These are phyloP conservation scores for Neoniphon sammara DNA, from an alignment of 2,797 vertebrate species.

Conservation along the genomic window DNA sequence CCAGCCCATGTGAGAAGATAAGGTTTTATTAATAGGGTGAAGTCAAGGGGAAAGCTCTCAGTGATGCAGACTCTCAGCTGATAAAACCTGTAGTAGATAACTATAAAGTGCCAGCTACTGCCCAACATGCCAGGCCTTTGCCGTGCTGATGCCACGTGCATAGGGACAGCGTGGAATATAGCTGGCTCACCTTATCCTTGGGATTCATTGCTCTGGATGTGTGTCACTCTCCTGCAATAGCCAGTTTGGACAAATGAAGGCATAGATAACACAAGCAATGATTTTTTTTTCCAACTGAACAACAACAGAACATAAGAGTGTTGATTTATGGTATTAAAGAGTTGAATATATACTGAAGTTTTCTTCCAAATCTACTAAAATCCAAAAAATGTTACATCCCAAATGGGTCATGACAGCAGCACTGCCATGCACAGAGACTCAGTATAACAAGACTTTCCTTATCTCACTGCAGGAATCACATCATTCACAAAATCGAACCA, in stretches of 20 bases:
- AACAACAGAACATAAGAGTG: not conserved
- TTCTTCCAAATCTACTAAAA: not conserved
- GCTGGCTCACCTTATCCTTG: constrained; percentile 78
- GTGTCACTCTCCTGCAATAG: constrained; percentile 59
- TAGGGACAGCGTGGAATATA: constrained; percentile 58
- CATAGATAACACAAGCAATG: not conserved
- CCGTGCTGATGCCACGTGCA: constrained; percentile 24
- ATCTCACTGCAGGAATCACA: constrained; percentile 53
- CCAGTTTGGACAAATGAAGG: constrained; percentile 43
- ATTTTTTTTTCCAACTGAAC: constrained; percentile 5
- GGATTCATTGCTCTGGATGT: constrained; percentile 72
- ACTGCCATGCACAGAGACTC: not conserved
- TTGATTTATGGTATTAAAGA: not conserved
- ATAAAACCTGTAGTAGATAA: constrained; percentile 72
- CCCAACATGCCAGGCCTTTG: constrained; percentile 51
- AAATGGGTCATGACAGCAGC: not conserved
- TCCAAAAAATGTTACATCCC: constrained; percentile 5
- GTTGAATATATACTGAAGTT: not conserved
- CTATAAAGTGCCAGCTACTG: constrained; percentile 1
- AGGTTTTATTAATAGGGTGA: constrained; percentile 77
- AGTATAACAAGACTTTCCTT: constrained; percentile 29
- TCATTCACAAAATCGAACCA: constrained; percentile 32
- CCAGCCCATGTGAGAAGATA: constrained; percentile 61
- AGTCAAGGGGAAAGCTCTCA: constrained; percentile 72
- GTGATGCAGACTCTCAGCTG: constrained; percentile 51